Conservation (phyloP, 1,140 invertebrate genomes). For the Euura lappo region DNA sequence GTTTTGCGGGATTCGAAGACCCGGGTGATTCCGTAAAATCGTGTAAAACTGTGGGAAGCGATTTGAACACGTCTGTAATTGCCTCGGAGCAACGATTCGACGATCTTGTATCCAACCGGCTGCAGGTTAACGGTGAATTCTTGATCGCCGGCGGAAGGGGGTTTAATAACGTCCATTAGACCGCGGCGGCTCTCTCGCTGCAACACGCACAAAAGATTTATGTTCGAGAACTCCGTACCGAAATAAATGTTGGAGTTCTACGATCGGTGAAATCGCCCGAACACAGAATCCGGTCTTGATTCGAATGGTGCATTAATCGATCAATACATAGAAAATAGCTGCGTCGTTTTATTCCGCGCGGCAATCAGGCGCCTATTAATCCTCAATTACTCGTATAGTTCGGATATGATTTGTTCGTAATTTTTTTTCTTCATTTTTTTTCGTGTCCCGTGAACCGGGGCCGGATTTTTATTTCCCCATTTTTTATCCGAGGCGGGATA, state of each 20-base stretch:
- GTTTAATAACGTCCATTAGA: constrained; percentile 3
- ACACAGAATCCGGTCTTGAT: too few relatives aligned
- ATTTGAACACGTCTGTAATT: too few relatives aligned
- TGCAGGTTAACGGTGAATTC: too few relatives aligned
- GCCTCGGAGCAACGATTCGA: not conserved
- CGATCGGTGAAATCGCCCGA: too few relatives aligned
- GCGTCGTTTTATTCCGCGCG: not conserved
- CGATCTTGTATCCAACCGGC: not conserved
- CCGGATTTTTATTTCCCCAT: too few relatives aligned
- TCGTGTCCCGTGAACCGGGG: too few relatives aligned
- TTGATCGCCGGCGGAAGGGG: not conserved
- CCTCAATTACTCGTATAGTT: not conserved
- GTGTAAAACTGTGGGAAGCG: too few relatives aligned
- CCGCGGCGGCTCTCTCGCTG: not conserved
- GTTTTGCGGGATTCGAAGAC: too few relatives aligned
- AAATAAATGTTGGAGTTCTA: not conserved
- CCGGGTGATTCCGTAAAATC: too few relatives aligned
- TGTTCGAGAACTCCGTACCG: not conserved
- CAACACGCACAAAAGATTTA: constrained; percentile 1
- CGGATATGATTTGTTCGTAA: too few relatives aligned
- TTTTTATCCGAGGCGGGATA: too few relatives aligned
- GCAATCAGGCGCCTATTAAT: constrained; percentile 2
- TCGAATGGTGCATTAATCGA: not conserved
- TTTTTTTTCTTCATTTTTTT: too few relatives aligned
- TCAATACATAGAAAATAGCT: not conserved